Conservation (phyloP, 2,888 invertebrate species). For the Eupeodes latifasciatus region DNA sequence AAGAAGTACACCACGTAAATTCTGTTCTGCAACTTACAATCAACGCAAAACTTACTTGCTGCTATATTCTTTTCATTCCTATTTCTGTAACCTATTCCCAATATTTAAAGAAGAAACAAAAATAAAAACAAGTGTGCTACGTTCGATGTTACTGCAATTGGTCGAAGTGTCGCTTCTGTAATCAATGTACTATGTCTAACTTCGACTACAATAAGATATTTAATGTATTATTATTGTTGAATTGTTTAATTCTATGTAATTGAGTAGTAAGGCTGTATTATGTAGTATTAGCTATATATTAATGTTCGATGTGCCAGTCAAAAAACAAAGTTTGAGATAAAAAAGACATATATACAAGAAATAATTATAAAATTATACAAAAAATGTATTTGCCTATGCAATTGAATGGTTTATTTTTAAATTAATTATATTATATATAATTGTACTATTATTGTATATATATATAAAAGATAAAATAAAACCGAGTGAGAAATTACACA, state of each 20-base stretch:
- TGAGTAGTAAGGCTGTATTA: slow-evolving; percentile 74
- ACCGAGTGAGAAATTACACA: slow-evolving; percentile 69
- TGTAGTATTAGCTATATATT: slow-evolving; percentile 70
- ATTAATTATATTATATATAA: slow-evolving; percentile 75
- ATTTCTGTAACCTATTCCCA: slow-evolving; percentile 54
- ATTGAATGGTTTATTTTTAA: slow-evolving; percentile 69
- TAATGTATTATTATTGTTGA: slow-evolving; percentile 61
- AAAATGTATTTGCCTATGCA: slow-evolving; percentile 68
- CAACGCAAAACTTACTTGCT: slow-evolving; percentile 41
- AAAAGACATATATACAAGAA: slow-evolving; percentile 66
- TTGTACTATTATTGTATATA: slow-evolving; percentile 57
- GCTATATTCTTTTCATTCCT: slow-evolving; percentile 56
- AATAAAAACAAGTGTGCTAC: slow-evolving; percentile 47
- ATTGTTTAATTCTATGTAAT: slow-evolving; percentile 73
- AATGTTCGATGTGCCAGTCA: slow-evolving; percentile 74
- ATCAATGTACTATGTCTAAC: slow-evolving; percentile 45
- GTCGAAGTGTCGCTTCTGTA: slow-evolving; percentile 60
- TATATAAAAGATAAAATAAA: slow-evolving; percentile 48
- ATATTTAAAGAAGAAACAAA: background rate
- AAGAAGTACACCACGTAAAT: slow-evolving; percentile 81
- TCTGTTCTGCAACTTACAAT: background rate
- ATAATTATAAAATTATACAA: slow-evolving; percentile 62
- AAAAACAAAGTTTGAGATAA: slow-evolving; percentile 61
- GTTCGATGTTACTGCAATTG: slow-evolving; percentile 67
- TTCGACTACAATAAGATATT: slow-evolving; percentile 46